Evolutionary conservation across 2,888 invertebrate species (phyloP).

Genomic region (Ichneumon xanthorius): DNA sequence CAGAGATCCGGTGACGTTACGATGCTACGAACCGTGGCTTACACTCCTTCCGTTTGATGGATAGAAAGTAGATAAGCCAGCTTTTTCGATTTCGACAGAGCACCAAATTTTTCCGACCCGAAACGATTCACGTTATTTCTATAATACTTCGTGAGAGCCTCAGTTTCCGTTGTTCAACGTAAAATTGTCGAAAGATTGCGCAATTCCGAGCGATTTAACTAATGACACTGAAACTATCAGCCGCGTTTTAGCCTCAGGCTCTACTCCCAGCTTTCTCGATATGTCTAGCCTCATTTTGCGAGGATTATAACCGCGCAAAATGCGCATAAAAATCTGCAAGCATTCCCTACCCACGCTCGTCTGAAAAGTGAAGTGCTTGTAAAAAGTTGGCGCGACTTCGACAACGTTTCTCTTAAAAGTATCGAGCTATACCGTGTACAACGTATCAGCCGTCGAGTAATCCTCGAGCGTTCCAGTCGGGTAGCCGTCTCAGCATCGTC

Average conservation of each 20-base stretch:
- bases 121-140: background rate
- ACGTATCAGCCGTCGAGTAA: constrained; percentile 73
- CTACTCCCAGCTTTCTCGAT: background rate
- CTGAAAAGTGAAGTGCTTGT: background rate
- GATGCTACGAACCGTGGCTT: background rate
- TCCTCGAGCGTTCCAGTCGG: constrained; percentile 74
- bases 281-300: background rate
- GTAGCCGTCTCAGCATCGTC: constrained; percentile 74
- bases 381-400: background rate
- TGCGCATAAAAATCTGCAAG: constrained; percentile 6
- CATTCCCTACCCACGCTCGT: background rate
- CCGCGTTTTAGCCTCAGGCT: background rate
- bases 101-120: background rate
- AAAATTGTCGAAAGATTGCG: background rate
- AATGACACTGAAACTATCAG: constrained; percentile 1
- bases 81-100: background rate
- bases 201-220: background rate
- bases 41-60: background rate
- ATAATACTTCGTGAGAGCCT: background rate
- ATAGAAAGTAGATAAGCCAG: background rate
- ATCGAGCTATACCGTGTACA: background rate
- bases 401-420: background rate
- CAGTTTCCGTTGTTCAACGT: background rate
- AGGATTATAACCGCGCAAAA: background rate
- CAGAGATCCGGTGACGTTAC: background rate